A percentile compares a stretch with the other conserved stretches of the same genome.
phyloP scores from a whole-genome alignment of 2,113 vertebrate species.

The Holacanthus passer region DNA sequence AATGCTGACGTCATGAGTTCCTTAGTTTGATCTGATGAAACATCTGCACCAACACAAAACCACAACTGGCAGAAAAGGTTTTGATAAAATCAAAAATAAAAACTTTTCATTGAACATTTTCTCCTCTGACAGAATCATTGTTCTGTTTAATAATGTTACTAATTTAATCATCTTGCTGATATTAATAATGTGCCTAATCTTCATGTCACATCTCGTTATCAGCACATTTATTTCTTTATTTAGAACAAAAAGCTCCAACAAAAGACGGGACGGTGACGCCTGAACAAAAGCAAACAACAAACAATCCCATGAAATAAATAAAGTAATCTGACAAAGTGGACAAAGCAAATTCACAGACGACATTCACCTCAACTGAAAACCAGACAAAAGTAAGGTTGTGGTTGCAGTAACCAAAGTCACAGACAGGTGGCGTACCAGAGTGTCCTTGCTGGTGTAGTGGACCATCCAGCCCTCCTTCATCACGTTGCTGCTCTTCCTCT shows the following conservation, averaged over 20 bases:
- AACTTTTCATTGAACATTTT: not conserved
- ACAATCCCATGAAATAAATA: not conserved
- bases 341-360: not conserved
- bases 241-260: not conserved
- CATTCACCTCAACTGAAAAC: not conserved
- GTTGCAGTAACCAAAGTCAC: too few relatives aligned
- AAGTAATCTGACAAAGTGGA: not conserved
- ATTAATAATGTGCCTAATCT: not conserved
- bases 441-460: conserved; percentile 96
- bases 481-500: conserved; percentile 95
- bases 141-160: not conserved
- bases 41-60: not conserved
- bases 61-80: not conserved
- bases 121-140: not conserved
- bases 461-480: conserved; percentile 99
- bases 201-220: not conserved
- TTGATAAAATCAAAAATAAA: not conserved
- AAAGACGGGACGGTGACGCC: not conserved
- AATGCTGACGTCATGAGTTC: not conserved
- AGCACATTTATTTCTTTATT: not conserved
- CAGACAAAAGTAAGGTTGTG: not conserved
- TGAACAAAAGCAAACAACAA: not conserved
- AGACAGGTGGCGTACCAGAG: conserved; percentile 84
- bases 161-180: not conserved
- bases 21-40: not conserved